These are phyloP conservation scores for Heliconius erato DNA, from an alignment of 2,888 invertebrate genomes.

Conservation along the genomic window DNA sequence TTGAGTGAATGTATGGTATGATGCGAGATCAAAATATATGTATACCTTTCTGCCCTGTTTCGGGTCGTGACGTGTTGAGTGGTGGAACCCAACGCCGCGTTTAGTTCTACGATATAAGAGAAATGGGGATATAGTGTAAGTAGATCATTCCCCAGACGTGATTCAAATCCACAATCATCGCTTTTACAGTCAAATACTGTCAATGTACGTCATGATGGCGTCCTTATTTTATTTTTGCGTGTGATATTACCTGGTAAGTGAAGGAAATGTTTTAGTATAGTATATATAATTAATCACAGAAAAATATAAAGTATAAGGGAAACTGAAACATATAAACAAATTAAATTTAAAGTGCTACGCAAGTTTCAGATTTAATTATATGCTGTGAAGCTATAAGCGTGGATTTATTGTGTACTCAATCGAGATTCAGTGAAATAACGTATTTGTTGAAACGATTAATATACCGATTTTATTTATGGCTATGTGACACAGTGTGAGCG, in stretches of 20 bases:
- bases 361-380: conserved; percentile 74
- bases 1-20: neutral
- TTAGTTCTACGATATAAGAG: too few relatives aligned
- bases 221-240: too few relatives aligned
- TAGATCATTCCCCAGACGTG: too few relatives aligned
- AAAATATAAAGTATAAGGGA: neutral
- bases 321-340: neutral
- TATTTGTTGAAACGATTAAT: conserved; percentile 62
- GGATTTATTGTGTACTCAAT: conserved; percentile 71
- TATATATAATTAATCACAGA: too few relatives aligned
- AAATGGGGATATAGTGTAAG: too few relatives aligned
- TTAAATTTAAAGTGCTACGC: conserved; percentile 59
- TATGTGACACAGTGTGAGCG: too few relatives aligned
- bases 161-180: too few relatives aligned
- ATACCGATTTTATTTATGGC: neutral
- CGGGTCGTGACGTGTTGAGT: neutral
- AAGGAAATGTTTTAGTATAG: too few relatives aligned
- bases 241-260: too few relatives aligned
- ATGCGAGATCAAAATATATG: neutral
- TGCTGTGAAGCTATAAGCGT: conserved; percentile 68
- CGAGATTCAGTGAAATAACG: conserved; percentile 71
- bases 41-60: neutral
- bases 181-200: too few relatives aligned
- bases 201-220: too few relatives aligned
- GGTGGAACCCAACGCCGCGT: too few relatives aligned